Evolutionary conservation across 2,113 vertebrate genomes (phyloP), one percentile per base, ranked within the genome.

Genomic region (Syngnathoides biaculeatus): DNA sequence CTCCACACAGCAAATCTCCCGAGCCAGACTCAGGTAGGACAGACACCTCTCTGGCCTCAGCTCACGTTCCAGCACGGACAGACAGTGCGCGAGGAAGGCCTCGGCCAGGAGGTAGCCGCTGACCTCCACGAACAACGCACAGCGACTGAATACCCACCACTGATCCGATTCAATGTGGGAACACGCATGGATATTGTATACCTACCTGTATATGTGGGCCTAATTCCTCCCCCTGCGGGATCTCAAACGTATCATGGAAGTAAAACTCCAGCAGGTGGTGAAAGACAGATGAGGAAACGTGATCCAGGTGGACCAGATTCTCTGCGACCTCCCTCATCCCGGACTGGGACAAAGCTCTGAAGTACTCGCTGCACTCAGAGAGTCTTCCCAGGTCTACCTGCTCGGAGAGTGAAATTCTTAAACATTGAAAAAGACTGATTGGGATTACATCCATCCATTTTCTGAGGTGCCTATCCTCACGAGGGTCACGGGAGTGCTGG

Each of bases 251-350:
- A 19, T 80, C 14, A 1, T 67, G 20, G 72, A 92, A 92, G 71
- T 72, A 86, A 76, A 91, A 93, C 73, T 92, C 87, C 30, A 93
- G 85, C 27, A 93, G 67, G 74, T 78, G 87, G 70, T 67, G 73
- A 70, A 94, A 92, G 47, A 89, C 35, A 0, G 62, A 78, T 3
- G 89, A 90, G 0, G 92, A 80, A 17, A 94, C 77, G 1, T 91
- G 87, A 8, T 85, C 83, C 67, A 94, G 79, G 11, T 78, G 63
- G 69, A 93, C 79, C 38, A 84, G 66, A 11, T 74, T 73, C 50
- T 90, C 90, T 1, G 72, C 70, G 0, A 80, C 89, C 79, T 93
- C 93, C 72, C 79, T 90, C 92, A 93, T 93, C 22, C 70, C 80
- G 53, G 91, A 93, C 40, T 82, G 86, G n/a, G 86, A 90, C 73